phyloP scores from a whole-genome alignment of 2,888 invertebrate genomes.

The Formica aserva region DNA sequence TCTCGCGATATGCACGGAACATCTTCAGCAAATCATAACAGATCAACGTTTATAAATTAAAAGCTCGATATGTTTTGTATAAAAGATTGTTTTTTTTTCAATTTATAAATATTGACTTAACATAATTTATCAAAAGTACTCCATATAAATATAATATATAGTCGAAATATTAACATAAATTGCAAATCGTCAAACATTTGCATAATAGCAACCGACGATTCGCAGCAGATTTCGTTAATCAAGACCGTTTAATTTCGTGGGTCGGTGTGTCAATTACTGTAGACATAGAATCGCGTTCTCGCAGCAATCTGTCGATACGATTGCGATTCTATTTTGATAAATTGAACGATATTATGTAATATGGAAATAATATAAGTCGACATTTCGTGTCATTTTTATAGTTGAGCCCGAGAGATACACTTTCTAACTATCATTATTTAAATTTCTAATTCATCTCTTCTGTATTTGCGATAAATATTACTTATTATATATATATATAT shows the following conservation, averaged over 20 bases:
- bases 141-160: background rate
- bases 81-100: background rate
- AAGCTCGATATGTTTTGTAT: background rate
- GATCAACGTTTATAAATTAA: background rate
- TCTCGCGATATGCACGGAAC: background rate
- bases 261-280: conserved; percentile 51
- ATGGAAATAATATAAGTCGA: background rate
- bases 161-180: background rate
- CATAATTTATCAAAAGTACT: background rate
- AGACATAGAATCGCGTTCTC: conserved; percentile 15
- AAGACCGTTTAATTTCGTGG: conserved; percentile 67
- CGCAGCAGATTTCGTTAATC: conserved; percentile 65
- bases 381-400: conserved; percentile 6
- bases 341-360: conserved; percentile 31
- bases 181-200: background rate
- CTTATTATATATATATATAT: conserved; percentile 1
- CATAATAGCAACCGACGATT: background rate
- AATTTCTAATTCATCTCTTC: conserved; percentile 9
- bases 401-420: background rate
- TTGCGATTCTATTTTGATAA: conserved; percentile 55
- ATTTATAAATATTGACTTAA: background rate
- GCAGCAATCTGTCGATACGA: conserved; percentile 1
- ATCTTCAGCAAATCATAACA: background rate
- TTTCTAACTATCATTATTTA: background rate
- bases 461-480: conserved; percentile 4